Base-by-base conservation (phyloP, 2,113 vertebrate genomes). In the Oryzias javanicus region DNA sequence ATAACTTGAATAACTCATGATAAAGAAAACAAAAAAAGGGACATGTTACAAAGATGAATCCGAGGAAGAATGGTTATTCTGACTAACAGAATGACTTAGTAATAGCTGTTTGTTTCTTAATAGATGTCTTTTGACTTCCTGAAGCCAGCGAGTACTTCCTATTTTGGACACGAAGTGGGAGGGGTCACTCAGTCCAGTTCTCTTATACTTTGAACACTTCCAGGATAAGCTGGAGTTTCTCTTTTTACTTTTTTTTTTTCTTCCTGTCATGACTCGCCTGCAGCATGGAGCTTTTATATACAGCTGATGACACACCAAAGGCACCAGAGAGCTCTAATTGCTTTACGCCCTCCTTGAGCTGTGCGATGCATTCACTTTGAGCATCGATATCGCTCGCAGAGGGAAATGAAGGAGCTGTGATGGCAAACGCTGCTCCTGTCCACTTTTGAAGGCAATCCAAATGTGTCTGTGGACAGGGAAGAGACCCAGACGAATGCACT, bases 251-350 rank as follows among this genome's bases (percentile, higher is more conserved):
- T 76, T 55, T 50, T 55, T 80, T 70, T 74, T 79, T 68, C 64
- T 64, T 73, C 74, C 68, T 42, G 42, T 70, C 68, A 64, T 51
- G 60, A 69, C 65, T 67, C 18, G 62, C 75, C 78, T 6, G 61
- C 72, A 55, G 73, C 67, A 42, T 64, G 74, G 76, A 76, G 78
- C 72, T 82, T 35, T 79, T 76, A 79, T 79, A 78, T 82, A 77
- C 76, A 73, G 57, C 52, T 69, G 59, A 74, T 75, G 85, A 77
- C 76, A 81, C 20, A 60, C 77, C 74, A 66, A 78, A 70, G 68
- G 78, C 63, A 13, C 60, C 76, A 60, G 60, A 76, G 68, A 74
- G 72, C 71, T 66, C 80, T 85, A 84, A 88, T 88, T 88, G 86
- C 80, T 82, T 80, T 65, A 59, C 55, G 51, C 86, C 72, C 76